Percentiles rank a stretch among this genome's conserved stretches.
These are phyloP conservation scores for Lamellibrachia luymesi DNA, from an alignment of 1,140 invertebrate species.

Conservation along the genomic window DNA sequence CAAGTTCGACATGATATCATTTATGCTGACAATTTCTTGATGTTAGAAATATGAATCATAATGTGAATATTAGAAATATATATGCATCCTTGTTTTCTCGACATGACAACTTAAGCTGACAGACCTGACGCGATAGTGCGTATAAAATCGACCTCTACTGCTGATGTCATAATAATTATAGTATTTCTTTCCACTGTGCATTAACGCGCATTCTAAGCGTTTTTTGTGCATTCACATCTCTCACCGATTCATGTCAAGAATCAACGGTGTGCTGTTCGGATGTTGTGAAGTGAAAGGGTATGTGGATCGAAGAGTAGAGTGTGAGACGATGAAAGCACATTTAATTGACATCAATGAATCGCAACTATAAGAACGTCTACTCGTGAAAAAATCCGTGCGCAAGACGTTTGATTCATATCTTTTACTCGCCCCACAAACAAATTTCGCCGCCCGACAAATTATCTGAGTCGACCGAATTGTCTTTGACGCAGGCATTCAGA, in stretches of 20 bases:
- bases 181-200: background rate
- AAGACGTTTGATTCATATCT: background rate
- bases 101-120: background rate
- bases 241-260: background rate
- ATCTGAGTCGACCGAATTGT: background rate
- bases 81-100: background rate
- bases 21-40: too few relatives aligned
- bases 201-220: background rate
- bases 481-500: background rate
- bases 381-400: background rate
- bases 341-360: background rate
- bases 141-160: background rate
- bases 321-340: background rate
- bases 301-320: background rate
- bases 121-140: background rate
- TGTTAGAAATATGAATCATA: too few relatives aligned
- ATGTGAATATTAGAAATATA: background rate
- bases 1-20: too few relatives aligned
- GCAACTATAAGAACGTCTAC: background rate
- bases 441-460: background rate
- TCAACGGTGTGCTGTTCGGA: background rate
- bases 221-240: background rate
- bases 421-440: background rate
- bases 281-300: background rate
- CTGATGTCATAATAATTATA: background rate